phyloP scores from a whole-genome alignment of 1,140 invertebrate genomes.

The Hormaphis cornu region DNA sequence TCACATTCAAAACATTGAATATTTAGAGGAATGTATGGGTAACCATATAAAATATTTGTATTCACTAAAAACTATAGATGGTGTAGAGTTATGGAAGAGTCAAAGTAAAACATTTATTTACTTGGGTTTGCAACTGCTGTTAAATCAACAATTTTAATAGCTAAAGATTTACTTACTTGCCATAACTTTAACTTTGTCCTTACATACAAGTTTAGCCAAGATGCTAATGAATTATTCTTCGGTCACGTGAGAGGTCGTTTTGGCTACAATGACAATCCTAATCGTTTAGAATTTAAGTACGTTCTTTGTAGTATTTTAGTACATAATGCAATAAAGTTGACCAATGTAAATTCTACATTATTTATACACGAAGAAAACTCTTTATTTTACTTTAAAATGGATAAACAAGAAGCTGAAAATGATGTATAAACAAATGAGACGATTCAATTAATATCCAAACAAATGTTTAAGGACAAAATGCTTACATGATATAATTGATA shows the following conservation, averaged over 20 bases:
- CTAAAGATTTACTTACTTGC: not conserved
- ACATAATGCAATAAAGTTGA: not conserved
- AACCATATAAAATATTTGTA: conserved; percentile 2
- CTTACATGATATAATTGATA: not conserved
- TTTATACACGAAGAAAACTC: not conserved
- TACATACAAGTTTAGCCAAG: conserved; percentile 5
- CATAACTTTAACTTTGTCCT: not conserved
- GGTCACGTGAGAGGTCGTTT: not conserved
- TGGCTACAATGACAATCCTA: not conserved
- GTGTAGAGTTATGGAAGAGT: not conserved
- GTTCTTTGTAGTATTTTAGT: not conserved
- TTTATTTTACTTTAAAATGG: not conserved
- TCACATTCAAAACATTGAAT: not conserved
- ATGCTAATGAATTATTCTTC: not conserved
- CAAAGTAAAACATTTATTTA: conserved; percentile 2
- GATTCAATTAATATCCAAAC: not conserved
- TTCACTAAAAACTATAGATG: not conserved
- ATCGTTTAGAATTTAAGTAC: not conserved
- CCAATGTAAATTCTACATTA: not conserved
- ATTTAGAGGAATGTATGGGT: not conserved
- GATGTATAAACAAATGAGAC: not conserved
- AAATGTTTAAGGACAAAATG: not conserved
- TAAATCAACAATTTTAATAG: not conserved
- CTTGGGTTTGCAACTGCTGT: not conserved
- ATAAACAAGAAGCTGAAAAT: not conserved